Evolutionary conservation across 2,797 vertebrate genomes (phyloP).

Genomic region (Arrhamphus sclerolepis): DNA sequence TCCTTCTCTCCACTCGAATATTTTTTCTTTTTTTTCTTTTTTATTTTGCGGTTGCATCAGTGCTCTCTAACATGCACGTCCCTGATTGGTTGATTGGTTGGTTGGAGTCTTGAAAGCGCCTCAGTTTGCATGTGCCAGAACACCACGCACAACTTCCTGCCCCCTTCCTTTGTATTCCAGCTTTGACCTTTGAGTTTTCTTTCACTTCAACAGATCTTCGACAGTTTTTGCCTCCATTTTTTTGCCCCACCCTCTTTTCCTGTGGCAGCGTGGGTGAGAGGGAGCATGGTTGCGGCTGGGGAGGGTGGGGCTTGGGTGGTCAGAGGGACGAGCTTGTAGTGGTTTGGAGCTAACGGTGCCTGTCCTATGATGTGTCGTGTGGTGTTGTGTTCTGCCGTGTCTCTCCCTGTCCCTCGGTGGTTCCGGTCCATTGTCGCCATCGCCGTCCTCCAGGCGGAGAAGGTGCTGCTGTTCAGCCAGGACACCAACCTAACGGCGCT

Average conservation of each 20-base stretch:
- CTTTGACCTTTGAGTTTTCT: slow-evolving; percentile 72
- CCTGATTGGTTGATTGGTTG: slow-evolving; percentile 84
- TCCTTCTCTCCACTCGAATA: slow-evolving; percentile 66
- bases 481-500: slow-evolving; percentile 96
- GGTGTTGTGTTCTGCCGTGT: slow-evolving; percentile 54
- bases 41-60: slow-evolving; percentile 92
- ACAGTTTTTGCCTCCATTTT: slow-evolving; percentile 67
- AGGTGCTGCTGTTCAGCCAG: slow-evolving; percentile 96
- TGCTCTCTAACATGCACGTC: slow-evolving; percentile 93
- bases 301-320: slow-evolving; percentile 37
- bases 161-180: slow-evolving; percentile 61
- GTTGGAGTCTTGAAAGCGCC: slow-evolving; percentile 90
- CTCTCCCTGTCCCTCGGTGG: slow-evolving; percentile 42
- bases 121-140: slow-evolving; percentile 96
- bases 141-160: slow-evolving; percentile 74
- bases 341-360: slow-evolving; percentile 48
- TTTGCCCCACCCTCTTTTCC: slow-evolving; percentile 29
- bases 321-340: slow-evolving; percentile 7
- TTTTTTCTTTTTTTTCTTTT: slow-evolving; percentile 64
- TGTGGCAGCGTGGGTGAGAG: slow-evolving; percentile 55
- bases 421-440: slow-evolving; percentile 8
- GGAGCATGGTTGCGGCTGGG: slow-evolving; percentile 85
- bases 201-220: slow-evolving; percentile 74
- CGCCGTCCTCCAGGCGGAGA: slow-evolving; percentile 85
- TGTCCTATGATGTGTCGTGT: slow-evolving; percentile 65